These are phyloP conservation scores for Arctocebus calabarensis DNA, from an alignment of 2,797 vertebrate species.

Conservation along the genomic window DNA sequence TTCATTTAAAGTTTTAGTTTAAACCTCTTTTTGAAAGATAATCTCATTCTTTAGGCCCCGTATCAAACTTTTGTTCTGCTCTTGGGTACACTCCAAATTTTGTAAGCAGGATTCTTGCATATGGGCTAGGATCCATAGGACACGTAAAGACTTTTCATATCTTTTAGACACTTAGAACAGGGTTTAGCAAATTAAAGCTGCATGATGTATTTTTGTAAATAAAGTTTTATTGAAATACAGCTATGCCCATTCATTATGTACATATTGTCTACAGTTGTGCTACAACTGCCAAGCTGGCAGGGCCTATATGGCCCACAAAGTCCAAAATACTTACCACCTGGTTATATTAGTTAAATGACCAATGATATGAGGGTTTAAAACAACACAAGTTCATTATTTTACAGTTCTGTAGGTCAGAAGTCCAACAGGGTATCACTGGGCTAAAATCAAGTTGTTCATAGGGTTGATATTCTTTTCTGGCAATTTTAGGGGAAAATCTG, in stretches of 20 bases:
- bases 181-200: background rate
- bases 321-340: background rate
- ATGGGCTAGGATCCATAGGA: background rate
- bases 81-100: background rate
- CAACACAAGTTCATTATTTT: background rate
- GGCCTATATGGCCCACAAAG: background rate
- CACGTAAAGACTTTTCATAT: background rate
- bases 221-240: constrained; percentile 7
- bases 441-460: background rate
- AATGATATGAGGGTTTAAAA: background rate
- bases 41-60: background rate
- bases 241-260: background rate
- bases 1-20: constrained; percentile 23
- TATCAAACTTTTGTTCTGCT: constrained; percentile 29
- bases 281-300: background rate
- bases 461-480: background rate
- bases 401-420: background rate
- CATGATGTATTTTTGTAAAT: background rate
- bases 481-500: background rate
- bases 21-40: constrained; percentile 24
- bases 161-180: background rate
- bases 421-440: background rate
- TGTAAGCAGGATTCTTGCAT: constrained; percentile 26
- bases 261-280: background rate
- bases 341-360: background rate